Evolutionary conservation across 2,113 vertebrate species (phyloP).

Genomic region (Corydoras maculifer): DNA sequence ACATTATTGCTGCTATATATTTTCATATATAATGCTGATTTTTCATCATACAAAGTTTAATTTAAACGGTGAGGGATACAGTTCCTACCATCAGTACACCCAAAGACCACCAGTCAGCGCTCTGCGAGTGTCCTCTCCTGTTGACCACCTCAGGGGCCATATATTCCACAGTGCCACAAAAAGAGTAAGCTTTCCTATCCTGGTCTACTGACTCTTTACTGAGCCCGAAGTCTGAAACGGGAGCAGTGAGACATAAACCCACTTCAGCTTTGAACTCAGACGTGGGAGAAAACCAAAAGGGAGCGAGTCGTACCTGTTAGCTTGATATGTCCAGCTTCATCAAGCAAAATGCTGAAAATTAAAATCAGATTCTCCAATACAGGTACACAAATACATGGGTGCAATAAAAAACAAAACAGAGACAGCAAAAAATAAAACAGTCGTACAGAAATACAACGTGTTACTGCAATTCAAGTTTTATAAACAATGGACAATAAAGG

Average conservation of each 20-base stretch:
- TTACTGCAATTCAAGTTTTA: too few relatives aligned
- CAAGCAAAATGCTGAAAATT: constrained; percentile 98
- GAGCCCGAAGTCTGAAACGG: constrained; percentile 87
- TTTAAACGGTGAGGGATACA: background rate
- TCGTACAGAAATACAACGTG: background rate
- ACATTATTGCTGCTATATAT: too few relatives aligned
- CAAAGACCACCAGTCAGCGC: constrained; percentile 98
- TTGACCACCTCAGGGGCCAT: constrained; percentile 99
- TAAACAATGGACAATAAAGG: background rate
- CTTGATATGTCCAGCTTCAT: constrained; percentile 99
- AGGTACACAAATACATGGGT: constrained; percentile 56
- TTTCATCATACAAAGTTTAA: background rate
- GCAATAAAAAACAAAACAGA: constrained; percentile 29
- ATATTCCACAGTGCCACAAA: constrained; percentile 98
- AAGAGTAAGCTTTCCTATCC: constrained; percentile 97
- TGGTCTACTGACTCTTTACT: constrained; percentile 98
- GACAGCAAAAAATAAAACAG: constrained; percentile 17
- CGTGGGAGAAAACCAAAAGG: background rate
- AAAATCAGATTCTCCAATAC: constrained; percentile 78
- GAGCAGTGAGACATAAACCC: constrained; percentile 28
- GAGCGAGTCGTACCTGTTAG: constrained; percentile 82
- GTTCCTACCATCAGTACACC: constrained; percentile 89
- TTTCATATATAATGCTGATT: too few relatives aligned
- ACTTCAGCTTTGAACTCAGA: background rate
- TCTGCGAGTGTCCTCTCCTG: constrained; percentile 95